Conservation (phyloP, 2,888 invertebrate species). For the Torymus tubicola region DNA sequence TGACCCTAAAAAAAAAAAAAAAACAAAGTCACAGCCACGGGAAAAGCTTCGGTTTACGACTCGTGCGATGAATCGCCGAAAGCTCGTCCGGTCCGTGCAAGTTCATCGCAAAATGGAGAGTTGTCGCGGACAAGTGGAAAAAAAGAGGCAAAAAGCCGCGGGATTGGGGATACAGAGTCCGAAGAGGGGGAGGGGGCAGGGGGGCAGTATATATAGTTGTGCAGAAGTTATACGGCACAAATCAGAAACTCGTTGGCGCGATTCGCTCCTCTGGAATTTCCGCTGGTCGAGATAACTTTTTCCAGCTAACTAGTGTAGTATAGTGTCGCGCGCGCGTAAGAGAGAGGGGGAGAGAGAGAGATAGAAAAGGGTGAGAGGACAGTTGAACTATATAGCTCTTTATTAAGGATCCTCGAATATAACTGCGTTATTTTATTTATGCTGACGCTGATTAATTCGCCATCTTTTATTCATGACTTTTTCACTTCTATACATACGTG, state of each 20-base stretch:
- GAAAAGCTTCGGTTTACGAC: background rate
- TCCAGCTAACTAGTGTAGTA: background rate
- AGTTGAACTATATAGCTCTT: too few species aligned
- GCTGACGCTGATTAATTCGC: too few species aligned
- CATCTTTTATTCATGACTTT: too few species aligned
- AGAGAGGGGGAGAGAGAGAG: too few species aligned
- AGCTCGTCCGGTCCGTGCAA: background rate
- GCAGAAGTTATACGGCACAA: background rate
- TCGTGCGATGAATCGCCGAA: background rate
- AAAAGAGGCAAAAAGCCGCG: background rate
- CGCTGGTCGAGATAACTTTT: conserved; percentile 2
- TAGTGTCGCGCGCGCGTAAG: background rate
- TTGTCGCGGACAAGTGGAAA: background rate
- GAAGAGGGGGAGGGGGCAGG: background rate
- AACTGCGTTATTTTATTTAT: too few species aligned
- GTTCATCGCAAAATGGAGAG: background rate
- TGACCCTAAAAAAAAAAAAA: background rate
- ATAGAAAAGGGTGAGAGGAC: too few species aligned
- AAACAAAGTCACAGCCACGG: background rate
- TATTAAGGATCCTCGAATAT: too few species aligned
- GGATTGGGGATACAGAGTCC: too few species aligned
- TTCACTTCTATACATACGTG: too few species aligned
- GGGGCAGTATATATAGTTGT: background rate
- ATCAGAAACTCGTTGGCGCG: conserved; percentile 6
- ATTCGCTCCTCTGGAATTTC: too few species aligned